These are phyloP conservation scores for Zapornia atra DNA, from an alignment of 2,113 vertebrate species.

Conservation along the genomic window DNA sequence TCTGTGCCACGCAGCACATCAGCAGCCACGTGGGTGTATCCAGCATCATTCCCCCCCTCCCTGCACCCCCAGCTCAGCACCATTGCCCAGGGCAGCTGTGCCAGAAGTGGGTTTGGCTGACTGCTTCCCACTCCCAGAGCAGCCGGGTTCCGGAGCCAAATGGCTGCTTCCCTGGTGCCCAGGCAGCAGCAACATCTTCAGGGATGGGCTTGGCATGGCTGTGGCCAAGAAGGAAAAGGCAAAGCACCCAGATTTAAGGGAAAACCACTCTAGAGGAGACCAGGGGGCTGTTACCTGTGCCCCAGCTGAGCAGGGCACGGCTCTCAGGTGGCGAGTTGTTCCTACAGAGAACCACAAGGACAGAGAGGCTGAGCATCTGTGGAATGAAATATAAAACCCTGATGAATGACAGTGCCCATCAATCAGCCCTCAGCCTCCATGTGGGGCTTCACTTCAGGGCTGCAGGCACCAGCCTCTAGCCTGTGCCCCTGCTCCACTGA, in stretches of 20 bases:
- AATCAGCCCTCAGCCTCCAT: background rate
- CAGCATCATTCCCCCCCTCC: background rate
- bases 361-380: background rate
- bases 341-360: background rate
- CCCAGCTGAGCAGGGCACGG: rapidly evolving
- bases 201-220: background rate
- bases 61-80: background rate
- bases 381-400: background rate
- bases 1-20: background rate
- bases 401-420: background rate
- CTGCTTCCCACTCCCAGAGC: background rate
- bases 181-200: background rate
- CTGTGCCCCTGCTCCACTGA: rapidly evolving
- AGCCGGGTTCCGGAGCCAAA: background rate
- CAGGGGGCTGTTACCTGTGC: background rate
- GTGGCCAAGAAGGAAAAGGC: background rate
- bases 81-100: rapidly evolving
- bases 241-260: background rate
- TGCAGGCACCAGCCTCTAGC: background rate
- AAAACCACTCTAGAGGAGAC: no score
- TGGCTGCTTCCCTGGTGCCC: background rate
- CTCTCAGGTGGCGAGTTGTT: background rate
- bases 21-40: background rate
- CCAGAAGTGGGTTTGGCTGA: background rate
- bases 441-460: background rate